Base-by-base conservation (phyloP, 2,113 vertebrate genomes). In the Noturus placidus region DNA sequence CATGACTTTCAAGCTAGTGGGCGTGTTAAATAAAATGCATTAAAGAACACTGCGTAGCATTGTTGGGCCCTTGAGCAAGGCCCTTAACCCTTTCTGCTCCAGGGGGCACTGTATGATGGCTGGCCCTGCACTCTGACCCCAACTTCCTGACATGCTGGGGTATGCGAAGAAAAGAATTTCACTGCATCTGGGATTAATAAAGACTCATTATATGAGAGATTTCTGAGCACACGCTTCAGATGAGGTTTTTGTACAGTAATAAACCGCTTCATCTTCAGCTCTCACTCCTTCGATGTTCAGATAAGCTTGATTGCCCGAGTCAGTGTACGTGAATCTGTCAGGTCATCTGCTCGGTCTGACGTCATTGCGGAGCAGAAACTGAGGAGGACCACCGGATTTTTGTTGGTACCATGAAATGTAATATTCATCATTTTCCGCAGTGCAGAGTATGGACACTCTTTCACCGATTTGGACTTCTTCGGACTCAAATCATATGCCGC, bases 331-430 rank as follows among this genome's bases (percentile, higher is more conserved):
- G 81, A 90, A 90, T 63, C 89, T 88, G 80, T n/a, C 76, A 19
- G 84, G 10, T 20, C 88, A 10, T 4, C 84, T 84, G 38, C 13
- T 82, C 42, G 87, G 74, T 42, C 84, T 72, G 56, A 1, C 27
- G 46, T 84, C 46, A 0, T 70, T 50, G n/a, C 1, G 27, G n/a
- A 89, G 61, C 42, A 89, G 19, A 35, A 87, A 87, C 11, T 35
- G 27, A 20, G 88, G 88, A 54, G 15, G 35, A 19, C 46, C 59
- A 50, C 79, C 88, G 46, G 70, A 3, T 63, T 89, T 90, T 78
- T 90, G 86, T 46, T 87, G 78, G 74, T 86, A 89, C 90, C 90
- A 90, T 35, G 90, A 87, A 8, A 88, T 86, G 77, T 54, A 74
- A 46, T 46, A 0, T 0, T 1, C 3, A 13, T 74, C 72, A 74